Evolutionary conservation across 2,888 invertebrate genomes (phyloP).

Genomic region (Thalpophila matura): DNA sequence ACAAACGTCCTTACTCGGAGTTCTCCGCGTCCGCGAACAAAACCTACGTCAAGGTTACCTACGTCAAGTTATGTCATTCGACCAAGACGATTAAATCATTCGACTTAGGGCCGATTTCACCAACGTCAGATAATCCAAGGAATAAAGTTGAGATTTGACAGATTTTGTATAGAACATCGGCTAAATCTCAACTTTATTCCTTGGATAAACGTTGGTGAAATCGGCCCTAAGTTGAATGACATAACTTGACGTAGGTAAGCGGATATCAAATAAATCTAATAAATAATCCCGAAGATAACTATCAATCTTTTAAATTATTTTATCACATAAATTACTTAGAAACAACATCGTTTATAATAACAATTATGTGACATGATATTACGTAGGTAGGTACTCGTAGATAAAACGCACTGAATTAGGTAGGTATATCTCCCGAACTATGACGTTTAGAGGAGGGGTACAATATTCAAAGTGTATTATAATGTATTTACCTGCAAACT

Average conservation of each 20-base stretch:
- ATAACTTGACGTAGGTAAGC: not conserved
- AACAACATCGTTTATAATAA: conserved; percentile 9
- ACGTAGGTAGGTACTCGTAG: not conserved
- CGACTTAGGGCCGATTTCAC: too few relatives aligned
- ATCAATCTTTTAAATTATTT: conserved; percentile 6
- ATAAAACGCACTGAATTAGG: conserved; percentile 15
- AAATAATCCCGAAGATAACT: not conserved
- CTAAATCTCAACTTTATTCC: too few relatives aligned
- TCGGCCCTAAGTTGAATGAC: not conserved
- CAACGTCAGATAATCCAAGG: too few relatives aligned
- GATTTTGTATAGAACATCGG: too few relatives aligned
- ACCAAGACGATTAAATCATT: too few relatives aligned
- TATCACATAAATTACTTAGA: not conserved
- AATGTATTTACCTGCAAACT: conserved; percentile 9
- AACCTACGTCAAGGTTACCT: too few relatives aligned
- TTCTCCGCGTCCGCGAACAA: too few relatives aligned
- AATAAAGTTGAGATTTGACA: too few relatives aligned
- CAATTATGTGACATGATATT: not conserved
- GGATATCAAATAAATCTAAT: not conserved
- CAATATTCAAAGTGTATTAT: not conserved
- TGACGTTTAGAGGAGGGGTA: not conserved
- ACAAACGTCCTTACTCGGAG: too few relatives aligned
- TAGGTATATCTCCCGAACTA: not conserved
- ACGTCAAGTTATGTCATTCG: too few relatives aligned
- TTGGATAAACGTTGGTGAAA: too few relatives aligned